A percentile compares a stretch with the other conserved stretches of the same genome.
phyloP scores from a whole-genome alignment of 2,888 invertebrate species.

The Nebria brevicollis region DNA sequence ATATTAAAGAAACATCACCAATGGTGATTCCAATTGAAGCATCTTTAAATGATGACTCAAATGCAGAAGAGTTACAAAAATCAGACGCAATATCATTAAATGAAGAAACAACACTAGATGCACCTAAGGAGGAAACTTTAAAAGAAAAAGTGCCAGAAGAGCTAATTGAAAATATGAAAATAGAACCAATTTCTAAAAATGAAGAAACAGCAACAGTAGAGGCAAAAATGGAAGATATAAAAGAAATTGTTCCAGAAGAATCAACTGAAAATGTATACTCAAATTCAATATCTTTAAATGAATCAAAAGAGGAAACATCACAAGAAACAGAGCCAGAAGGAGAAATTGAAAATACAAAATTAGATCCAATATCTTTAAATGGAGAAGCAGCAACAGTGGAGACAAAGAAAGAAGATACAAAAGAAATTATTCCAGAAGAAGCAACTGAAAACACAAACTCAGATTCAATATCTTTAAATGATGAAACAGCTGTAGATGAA shows the following conservation, averaged over 20 bases:
- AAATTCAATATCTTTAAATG: neutral
- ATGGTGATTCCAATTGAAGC: no score
- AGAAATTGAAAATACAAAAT: neutral
- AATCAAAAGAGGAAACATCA: neutral
- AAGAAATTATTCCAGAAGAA: neutral
- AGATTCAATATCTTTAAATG: neutral
- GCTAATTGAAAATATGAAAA: neutral
- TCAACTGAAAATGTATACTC: no score
- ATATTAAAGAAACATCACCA: no score
- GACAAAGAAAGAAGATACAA: slow-evolving; percentile 29
- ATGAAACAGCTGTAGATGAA: slow-evolving; percentile 2
- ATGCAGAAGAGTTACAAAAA: no score
- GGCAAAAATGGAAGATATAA: no score
- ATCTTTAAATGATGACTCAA: no score
- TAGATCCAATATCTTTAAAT: neutral
- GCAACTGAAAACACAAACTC: neutral
- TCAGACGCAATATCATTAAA: neutral
- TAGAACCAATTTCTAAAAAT: neutral
- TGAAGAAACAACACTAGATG: neutral
- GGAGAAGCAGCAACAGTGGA: neutral
- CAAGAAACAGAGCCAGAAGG: neutral
- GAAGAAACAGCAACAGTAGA: no score
- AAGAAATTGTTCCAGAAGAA: no score
- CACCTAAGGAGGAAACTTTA: neutral
- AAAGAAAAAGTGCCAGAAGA: neutral